Conservation (phyloP, 1,140 invertebrate genomes). For the Atopsyche davidsoni region DNA sequence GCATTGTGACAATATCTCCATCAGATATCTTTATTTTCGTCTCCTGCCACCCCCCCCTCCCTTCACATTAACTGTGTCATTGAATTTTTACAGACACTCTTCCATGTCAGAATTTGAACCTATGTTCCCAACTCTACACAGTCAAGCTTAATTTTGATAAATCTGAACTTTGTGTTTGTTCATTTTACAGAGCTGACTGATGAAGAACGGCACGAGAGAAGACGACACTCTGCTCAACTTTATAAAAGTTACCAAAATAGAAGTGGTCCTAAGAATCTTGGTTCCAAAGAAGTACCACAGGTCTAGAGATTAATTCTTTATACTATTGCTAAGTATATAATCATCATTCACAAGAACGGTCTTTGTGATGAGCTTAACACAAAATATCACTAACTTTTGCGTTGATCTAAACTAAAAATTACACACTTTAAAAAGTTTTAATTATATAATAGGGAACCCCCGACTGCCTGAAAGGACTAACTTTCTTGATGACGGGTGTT, state of each 20-base stretch:
- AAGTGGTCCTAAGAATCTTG: constrained; percentile 69
- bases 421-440: not conserved
- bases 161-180: constrained; percentile 9
- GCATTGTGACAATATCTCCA: too few relatives aligned
- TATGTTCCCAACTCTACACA: not conserved
- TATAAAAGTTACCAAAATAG: constrained; percentile 70
- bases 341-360: not conserved
- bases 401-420: not conserved
- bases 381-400: not conserved
- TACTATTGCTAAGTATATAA: not conserved
- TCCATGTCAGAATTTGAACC: not conserved
- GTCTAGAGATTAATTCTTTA: constrained; percentile 31
- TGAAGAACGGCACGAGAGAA: constrained; percentile 59
- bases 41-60: not conserved
- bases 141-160: not conserved
- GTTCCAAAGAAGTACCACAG: constrained; percentile 75
- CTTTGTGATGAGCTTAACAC: constrained; percentile 10
- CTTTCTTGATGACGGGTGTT: constrained; percentile 82
- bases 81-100: not conserved
- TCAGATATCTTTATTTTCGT: not conserved
- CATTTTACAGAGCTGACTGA: constrained; percentile 46
- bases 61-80: not conserved
- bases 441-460: constrained; percentile 54
- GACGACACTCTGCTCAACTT: constrained; percentile 52
- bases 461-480: constrained; percentile 68